Evolutionary conservation across 2,797 vertebrate genomes (phyloP), one percentile per base, ranked within the genome.

Genomic region (Sebastes iracundus): DNA sequence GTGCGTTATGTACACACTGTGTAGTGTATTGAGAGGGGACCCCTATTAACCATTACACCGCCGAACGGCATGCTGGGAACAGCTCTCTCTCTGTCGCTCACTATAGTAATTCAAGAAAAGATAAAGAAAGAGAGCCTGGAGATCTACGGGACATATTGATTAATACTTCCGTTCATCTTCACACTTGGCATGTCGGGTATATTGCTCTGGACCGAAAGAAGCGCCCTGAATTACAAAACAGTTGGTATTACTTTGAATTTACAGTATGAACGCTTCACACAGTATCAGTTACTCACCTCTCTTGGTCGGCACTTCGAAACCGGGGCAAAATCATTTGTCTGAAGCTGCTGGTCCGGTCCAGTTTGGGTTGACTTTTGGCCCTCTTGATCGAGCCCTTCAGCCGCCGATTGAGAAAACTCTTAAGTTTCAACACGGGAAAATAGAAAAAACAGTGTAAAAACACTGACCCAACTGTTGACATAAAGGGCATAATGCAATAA

Each of bases 301-400:
- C 98, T 93, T 98, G 97, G 94, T 98, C 97, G 61, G 98, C 97
- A 72, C 97, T 98, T 68, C 97, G 95, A 92, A 99, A 98, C 61
- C 97, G 96, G 59, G 98, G 98, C 94, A 99, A 93, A 93, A 99
- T 98, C 96, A 96, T 96, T 90, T 99, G 98, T 75, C 97, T 97
- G 93, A 99, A 99, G 94, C 98, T 99, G 96, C 97, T 98, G 91
- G 98, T 98, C 75, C 98, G 96, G 94, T 99, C 98, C 82, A 99
- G 95, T 94, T 99, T 99, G 83, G 98, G 98, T 52, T 99, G 98
- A 90, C 97, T 98, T 93, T 99, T 99, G 59, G 98, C 97, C 84
- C 98, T 95, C 88, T 98, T 99, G 94, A 99, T 99, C 83, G 98
- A 99, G 92, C 98, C 97, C 94, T 99, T 99, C 86, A 99, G 90